Evolutionary conservation across 2,113 vertebrate genomes (phyloP).

Genomic region (Ochotona princeps): DNA sequence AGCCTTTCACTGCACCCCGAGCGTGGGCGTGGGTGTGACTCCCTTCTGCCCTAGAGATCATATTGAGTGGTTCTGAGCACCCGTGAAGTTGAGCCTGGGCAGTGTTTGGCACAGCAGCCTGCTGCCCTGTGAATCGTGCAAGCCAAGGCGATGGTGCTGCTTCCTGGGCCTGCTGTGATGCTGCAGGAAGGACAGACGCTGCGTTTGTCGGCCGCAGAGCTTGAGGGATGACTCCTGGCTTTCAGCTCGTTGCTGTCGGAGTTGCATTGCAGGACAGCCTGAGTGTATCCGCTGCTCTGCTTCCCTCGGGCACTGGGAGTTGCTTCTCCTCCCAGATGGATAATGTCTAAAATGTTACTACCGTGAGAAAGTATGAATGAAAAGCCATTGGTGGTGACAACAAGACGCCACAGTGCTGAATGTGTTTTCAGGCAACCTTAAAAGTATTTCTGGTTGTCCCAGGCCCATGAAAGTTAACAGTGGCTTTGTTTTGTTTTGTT

Average conservation of each 20-base stretch:
- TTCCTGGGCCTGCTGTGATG: background rate
- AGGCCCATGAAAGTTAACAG: no score
- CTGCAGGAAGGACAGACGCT: background rate
- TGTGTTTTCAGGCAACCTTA: background rate
- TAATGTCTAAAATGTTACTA: background rate
- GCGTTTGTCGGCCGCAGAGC: background rate
- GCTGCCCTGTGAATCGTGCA: no score
- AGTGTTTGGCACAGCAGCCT: no score
- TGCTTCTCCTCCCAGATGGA: background rate
- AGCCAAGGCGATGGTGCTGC: background rate
- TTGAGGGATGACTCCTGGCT: constrained; percentile 5
- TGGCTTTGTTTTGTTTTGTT: no score
- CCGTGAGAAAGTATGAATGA: background rate
- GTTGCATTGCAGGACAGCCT: background rate
- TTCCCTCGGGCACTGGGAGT: background rate
- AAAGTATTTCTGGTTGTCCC: background rate
- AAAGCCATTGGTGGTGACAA: background rate
- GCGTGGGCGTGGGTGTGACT: no score
- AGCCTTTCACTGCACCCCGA: no score
- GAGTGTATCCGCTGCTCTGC: background rate
- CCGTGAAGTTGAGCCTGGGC: no score
- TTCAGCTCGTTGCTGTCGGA: constrained; percentile 22
- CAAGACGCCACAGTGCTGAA: background rate
- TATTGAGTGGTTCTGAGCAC: no score
- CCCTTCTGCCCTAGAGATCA: no score